These are phyloP conservation scores for Philotrypesis tridentata DNA, from an alignment of 1,140 invertebrate genomes.

Conservation along the genomic window DNA sequence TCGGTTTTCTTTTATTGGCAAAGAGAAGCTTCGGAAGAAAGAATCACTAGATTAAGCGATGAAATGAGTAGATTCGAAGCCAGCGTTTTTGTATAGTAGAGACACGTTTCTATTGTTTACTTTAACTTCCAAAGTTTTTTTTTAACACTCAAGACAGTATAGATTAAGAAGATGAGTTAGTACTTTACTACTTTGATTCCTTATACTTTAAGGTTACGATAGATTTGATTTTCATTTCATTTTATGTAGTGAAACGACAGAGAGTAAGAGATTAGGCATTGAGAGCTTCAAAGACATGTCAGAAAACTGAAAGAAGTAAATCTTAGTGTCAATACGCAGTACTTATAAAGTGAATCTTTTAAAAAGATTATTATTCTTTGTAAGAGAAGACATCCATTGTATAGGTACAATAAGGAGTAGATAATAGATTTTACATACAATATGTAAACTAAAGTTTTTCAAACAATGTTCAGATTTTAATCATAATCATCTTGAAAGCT, in stretches of 20 bases:
- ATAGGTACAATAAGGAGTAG: constrained; percentile 43
- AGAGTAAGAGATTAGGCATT: background rate
- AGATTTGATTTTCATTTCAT: background rate
- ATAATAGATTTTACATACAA: constrained; percentile 27
- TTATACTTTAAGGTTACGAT: background rate
- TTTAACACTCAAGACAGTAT: background rate
- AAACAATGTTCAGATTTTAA: background rate
- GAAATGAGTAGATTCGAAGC: background rate
- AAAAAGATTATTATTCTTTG: background rate
- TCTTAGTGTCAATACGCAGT: background rate
- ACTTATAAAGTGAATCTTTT: background rate
- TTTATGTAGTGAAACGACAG: background rate
- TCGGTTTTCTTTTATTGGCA: constrained; percentile 39
- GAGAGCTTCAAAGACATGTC: background rate
- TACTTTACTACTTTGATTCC: background rate
- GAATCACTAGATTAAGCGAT: constrained; percentile 2
- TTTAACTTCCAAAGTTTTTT: background rate
- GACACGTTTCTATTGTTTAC: background rate
- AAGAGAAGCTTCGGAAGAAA: constrained; percentile 48
- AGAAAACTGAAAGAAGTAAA: background rate
- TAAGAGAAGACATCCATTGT: constrained; percentile 27
- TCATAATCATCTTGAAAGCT: background rate
- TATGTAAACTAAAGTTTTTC: constrained; percentile 34
- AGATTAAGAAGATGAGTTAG: background rate
- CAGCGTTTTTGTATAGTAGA: background rate